Base-by-base conservation (phyloP, 2,797 vertebrate genomes). In the Microchirus variegatus region DNA sequence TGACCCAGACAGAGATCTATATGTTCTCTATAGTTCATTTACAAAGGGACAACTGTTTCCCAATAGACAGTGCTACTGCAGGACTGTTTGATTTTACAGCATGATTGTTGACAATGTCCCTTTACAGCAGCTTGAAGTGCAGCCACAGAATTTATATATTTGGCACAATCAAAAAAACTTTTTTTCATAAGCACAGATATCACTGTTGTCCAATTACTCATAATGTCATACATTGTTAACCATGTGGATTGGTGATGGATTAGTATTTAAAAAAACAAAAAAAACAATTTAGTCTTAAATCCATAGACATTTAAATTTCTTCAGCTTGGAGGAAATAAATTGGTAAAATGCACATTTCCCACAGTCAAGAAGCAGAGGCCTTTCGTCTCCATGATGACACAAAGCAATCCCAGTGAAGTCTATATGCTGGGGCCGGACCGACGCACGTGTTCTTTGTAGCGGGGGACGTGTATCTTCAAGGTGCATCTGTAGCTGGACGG, bases 211-310 rank as follows among this genome's bases (percentile, higher is more conserved):
- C 70, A 67, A 82, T 78, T 80, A 82, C 66, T 63, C 66, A 62
- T 43, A 81, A 75, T 45, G 49, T 70, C 48, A 67, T 67, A 31
- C 63, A 67, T 60, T 77, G 16, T 78, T 69, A 70, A 57, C 63
- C 61, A 71, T 52, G 60, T 76, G 40, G 61, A 65, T 58, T 80
- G 67, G 44, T 67, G 62, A 61, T 73, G 59, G 72, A 87, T 91
- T 88, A 90, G 80, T 82, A 81, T 80, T 88, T 89, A 86, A 90
- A 90, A 90, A n/a, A n/a, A n/a, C n/a, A n/a, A n/a, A n/a, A n/a
- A n/a, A n/a, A 89, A 77, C 83, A 86, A 74, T 73, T 17, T 78
- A 81, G 82, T 75, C 41, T 77, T 62, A 75, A 76, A 62, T 86
- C 63, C 63, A 81, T 50, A 73, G 55, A 82, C 71, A 79, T 70